phyloP scores from a whole-genome alignment of 2,888 invertebrate species.

The Phlogophora meticulosa region DNA sequence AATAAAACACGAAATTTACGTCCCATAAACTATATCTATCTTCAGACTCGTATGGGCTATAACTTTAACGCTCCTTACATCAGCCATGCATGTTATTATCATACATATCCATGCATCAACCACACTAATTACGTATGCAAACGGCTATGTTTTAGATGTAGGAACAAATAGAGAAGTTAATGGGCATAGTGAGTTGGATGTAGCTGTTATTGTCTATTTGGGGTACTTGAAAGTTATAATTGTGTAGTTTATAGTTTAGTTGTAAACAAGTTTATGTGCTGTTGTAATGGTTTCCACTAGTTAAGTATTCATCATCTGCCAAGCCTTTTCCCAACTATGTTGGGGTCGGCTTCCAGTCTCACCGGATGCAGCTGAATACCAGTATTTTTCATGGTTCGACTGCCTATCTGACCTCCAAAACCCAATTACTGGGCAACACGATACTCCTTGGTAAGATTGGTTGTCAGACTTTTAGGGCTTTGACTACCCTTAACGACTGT shows the following conservation, averaged over 20 bases:
- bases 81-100: background rate
- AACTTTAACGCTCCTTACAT: conserved; percentile 32
- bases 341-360: too few relatives aligned
- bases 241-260: conserved; percentile 3
- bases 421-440: too few relatives aligned
- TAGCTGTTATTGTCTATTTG: conserved; percentile 10
- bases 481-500: too few relatives aligned
- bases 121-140: conserved; percentile 36
- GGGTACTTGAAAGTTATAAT: conserved; percentile 1
- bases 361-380: too few relatives aligned
- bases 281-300: conserved; percentile 2
- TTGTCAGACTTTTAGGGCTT: too few relatives aligned
- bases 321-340: too few relatives aligned
- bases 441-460: too few relatives aligned
- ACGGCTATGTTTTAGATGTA: conserved; percentile 42
- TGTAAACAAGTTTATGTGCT: conserved; percentile 4
- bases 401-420: too few relatives aligned
- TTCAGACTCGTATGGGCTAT: conserved; percentile 21
- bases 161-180: conserved; percentile 21
- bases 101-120: conserved; percentile 23
- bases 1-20: conserved; percentile 2
- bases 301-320: background rate
- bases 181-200: conserved; percentile 5
- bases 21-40: conserved; percentile 15
- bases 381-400: too few relatives aligned